Evolutionary conservation across 2,888 invertebrate species (phyloP).

Genomic region (Watsonalla cultraria): DNA sequence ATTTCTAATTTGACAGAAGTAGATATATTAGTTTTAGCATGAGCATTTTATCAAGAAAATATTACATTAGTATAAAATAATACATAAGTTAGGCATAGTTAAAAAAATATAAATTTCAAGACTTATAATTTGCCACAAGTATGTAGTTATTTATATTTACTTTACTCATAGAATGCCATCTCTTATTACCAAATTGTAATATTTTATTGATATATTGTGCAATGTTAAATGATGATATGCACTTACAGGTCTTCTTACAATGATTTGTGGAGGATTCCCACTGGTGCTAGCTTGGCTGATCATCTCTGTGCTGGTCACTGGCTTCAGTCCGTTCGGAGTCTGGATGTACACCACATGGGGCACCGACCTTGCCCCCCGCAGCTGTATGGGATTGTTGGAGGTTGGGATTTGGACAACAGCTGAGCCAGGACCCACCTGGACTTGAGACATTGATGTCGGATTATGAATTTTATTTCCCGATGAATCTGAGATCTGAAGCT

Average conservation of each 20-base stretch:
- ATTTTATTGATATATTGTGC: slow-evolving; percentile 7
- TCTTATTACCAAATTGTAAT: neutral
- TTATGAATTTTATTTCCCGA: slow-evolving; percentile 57
- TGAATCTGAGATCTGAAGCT: slow-evolving; percentile 53
- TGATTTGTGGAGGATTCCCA: slow-evolving; percentile 73
- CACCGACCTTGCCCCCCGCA: slow-evolving; percentile 59
- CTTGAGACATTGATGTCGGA: slow-evolving; percentile 52
- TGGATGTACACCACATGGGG: slow-evolving; percentile 81
- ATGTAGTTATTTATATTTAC: too few species aligned
- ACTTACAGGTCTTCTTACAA: slow-evolving; percentile 75
- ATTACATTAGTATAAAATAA: neutral
- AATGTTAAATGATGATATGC: slow-evolving; percentile 32
- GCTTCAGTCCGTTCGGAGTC: slow-evolving; percentile 72
- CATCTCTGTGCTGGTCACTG: slow-evolving; percentile 66
- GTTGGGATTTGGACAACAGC: slow-evolving; percentile 65
- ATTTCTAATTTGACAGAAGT: neutral
- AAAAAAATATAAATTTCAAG: neutral
- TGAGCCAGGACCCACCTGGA: slow-evolving; percentile 56
- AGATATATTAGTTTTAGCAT: neutral
- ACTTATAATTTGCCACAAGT: neutral
- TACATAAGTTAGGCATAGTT: neutral
- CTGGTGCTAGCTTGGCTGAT: slow-evolving; percentile 71
- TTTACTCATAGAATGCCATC: neutral
- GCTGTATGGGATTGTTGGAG: slow-evolving; percentile 58
- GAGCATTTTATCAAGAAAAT: neutral